Evolutionary conservation across 2,113 vertebrate genomes (phyloP).

Genomic region (Corapipo altera): DNA sequence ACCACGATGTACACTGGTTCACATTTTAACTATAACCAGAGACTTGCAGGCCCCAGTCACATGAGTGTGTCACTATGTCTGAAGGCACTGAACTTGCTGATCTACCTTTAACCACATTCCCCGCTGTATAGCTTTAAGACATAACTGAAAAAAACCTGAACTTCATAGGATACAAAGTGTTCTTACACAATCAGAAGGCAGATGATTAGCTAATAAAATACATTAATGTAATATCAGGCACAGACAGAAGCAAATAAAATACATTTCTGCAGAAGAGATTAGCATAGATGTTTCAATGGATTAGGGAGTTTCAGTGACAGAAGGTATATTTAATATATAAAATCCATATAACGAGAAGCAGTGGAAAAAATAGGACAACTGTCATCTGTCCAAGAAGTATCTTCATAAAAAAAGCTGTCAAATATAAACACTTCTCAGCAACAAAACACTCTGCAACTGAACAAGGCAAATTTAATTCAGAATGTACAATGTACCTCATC

Average conservation of each 20-base stretch:
- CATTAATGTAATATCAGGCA: background rate
- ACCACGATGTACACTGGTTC: background rate
- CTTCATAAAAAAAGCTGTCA: conserved; percentile 1
- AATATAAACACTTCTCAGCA: background rate
- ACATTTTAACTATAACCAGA: background rate
- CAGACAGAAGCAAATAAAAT: conserved; percentile 3
- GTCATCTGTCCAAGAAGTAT: background rate
- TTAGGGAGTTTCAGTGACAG: conserved; percentile 28
- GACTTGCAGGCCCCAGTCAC: background rate
- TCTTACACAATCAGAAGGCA: background rate
- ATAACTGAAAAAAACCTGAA: background rate
- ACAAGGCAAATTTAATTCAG: background rate
- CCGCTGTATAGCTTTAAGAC: background rate
- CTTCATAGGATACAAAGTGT: background rate
- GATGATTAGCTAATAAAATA: conserved; percentile 2
- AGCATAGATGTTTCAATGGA: conserved; percentile 14
- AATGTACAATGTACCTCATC: background rate
- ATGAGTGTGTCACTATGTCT: background rate
- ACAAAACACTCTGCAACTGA: background rate
- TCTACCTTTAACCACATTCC: background rate
- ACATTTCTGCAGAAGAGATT: background rate
- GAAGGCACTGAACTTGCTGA: background rate
- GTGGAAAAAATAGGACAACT: conserved; percentile 8
- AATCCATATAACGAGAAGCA: conserved; percentile 8
- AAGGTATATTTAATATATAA: conserved; percentile 27